A percentile compares a stretch with the other conserved stretches of the same genome.
Conservation (phyloP, 2,113 vertebrate genomes). For the Silurus asotus region DNA sequence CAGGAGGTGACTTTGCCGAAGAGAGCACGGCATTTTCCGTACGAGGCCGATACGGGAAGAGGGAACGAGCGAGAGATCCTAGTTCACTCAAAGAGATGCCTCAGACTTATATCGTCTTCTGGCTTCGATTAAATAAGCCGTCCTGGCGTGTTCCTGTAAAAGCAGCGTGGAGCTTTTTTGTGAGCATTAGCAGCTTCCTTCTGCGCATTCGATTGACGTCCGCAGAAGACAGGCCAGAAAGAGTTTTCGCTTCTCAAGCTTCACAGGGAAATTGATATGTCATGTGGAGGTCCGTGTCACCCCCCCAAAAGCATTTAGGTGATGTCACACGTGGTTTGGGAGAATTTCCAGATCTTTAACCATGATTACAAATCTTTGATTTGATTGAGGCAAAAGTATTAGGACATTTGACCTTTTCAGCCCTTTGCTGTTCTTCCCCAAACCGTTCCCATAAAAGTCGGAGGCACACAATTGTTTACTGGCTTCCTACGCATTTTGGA, state of each 20-base stretch:
- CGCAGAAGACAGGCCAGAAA: not conserved
- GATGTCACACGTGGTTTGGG: not conserved
- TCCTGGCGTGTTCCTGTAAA: not conserved
- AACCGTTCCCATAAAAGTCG: no score
- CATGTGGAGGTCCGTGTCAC: not conserved
- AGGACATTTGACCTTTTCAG: not conserved
- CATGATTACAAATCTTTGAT: not conserved
- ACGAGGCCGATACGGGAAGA: not conserved
- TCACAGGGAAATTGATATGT: not conserved
- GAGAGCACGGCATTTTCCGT: not conserved
- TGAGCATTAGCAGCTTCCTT: not conserved
- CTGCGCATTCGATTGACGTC: not conserved
- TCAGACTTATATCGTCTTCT: not conserved
- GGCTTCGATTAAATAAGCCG: constrained; percentile 7
- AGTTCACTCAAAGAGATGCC: not conserved
- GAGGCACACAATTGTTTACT: no score
- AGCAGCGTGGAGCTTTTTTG: not conserved
- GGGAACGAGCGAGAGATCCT: not conserved
- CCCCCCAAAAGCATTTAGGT: not conserved
- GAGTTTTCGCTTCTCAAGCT: not conserved
- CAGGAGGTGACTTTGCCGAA: not conserved
- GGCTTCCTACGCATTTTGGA: no score
- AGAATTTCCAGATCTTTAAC: not conserved
- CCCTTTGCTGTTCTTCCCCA: no score
- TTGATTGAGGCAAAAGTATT: not conserved